Evolutionary conservation across 2,797 vertebrate genomes (phyloP).

Genomic region (Sebastolobus alascanus): DNA sequence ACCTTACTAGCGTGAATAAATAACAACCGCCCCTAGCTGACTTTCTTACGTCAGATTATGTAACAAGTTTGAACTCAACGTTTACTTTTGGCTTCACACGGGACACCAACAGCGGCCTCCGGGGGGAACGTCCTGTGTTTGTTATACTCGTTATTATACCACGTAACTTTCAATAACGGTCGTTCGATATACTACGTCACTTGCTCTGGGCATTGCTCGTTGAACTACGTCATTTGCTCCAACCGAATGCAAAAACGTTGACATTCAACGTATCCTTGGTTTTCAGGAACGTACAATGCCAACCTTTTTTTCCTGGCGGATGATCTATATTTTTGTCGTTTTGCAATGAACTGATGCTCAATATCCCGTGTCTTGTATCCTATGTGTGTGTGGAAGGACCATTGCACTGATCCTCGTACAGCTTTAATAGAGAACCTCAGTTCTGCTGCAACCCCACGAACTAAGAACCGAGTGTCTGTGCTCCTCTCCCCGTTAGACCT

Average conservation of each 20-base stretch:
- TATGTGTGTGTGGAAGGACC: background rate
- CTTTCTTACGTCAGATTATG: background rate
- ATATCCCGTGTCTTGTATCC: background rate
- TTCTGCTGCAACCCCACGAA: conserved; percentile 3
- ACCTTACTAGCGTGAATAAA: background rate
- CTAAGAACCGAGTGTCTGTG: conserved; percentile 22
- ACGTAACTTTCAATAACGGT: background rate
- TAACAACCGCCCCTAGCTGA: background rate
- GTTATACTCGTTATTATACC: background rate
- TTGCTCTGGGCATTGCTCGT: background rate
- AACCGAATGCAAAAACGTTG: background rate
- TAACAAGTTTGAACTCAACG: background rate
- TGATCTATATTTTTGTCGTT: background rate
- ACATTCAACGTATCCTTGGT: background rate
- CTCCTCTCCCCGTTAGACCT: conserved; percentile 29
- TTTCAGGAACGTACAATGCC: background rate
- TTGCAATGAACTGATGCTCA: background rate
- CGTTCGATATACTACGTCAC: background rate
- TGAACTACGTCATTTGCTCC: background rate
- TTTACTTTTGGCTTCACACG: background rate
- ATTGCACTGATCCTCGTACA: background rate
- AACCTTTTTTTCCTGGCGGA: background rate
- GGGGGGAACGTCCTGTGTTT: background rate
- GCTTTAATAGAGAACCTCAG: background rate
- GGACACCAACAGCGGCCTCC: background rate